phyloP scores from a whole-genome alignment of 2,888 invertebrate species.

The Cataglyphis rosenhaueri region DNA sequence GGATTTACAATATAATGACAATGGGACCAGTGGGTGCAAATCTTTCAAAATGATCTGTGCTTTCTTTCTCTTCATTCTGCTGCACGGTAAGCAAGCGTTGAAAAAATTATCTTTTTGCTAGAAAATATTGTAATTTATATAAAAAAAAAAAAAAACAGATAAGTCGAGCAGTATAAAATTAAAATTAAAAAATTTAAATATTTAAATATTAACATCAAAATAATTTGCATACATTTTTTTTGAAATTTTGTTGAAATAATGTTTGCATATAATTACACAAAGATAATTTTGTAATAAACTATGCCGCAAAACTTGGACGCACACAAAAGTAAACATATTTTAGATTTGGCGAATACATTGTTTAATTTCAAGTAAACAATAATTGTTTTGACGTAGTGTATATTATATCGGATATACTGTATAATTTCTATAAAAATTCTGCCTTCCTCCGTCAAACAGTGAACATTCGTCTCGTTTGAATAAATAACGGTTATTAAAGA shows the following conservation, averaged over 20 bases:
- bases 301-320: not conserved
- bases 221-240: not conserved
- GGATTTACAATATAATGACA: constrained; percentile 72
- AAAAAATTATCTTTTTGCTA: not conserved
- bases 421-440: constrained; percentile 55
- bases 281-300: not conserved
- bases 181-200: not conserved
- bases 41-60: constrained; percentile 76
- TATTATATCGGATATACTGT: not conserved
- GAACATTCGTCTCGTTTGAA: not conserved
- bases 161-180: not conserved
- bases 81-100: constrained; percentile 76
- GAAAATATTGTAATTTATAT: constrained; percentile 2
- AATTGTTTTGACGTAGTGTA: not conserved
- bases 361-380: not conserved
- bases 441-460: not conserved
- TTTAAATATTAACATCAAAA: not conserved
- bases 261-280: not conserved
- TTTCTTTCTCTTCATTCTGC: constrained; percentile 75
- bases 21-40: constrained; percentile 67
- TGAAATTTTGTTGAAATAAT: not conserved
- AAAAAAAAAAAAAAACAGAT: not conserved
- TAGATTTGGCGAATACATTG: not conserved
- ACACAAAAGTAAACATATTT: not conserved
- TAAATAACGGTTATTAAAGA: not conserved